Base-by-base conservation (phyloP, 2,113 vertebrate species). In the Dendrocopos noguchii region DNA sequence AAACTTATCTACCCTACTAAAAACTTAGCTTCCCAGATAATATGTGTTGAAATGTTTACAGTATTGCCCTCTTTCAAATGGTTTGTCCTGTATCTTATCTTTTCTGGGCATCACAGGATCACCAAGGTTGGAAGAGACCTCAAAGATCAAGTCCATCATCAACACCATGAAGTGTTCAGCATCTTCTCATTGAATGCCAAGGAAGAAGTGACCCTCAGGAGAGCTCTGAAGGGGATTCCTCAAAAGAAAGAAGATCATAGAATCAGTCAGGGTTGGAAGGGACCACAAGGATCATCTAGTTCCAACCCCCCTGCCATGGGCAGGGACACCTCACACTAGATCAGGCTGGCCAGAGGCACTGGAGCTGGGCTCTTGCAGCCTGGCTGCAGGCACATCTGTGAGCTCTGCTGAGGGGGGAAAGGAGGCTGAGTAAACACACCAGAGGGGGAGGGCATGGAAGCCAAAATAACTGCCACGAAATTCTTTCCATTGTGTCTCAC, bases 401-500 rank as follows among this genome's bases (percentile, higher is more conserved):
- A 84, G 36, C 68, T 57, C 71, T 57, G 89, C 80, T 16, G 81
- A 91, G 81, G 87, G 42, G 36, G 15, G 56, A 70, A 88, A 68
- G 44, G 52, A 77, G 64, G 50, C 59, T 79, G 67, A 68, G 86
- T 93, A 96, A 95, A 94, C 75, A 74, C 93, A 72, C 88, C 44
- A 53, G 12, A 64, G 63, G 59, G 59, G 70, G 76, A 70, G 65
- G 46, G 7, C 8, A 11, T 36, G 44, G 24, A 44, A 80, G 83
- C 91, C 88, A 92, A 94, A 96, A 97, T 88, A 95, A 95, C 95
- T 61, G 91, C 79, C 1, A 0, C 84, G 87, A 70, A 83, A 97
- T 96, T 96, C 94, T 97, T 97, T 96, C 93, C 84, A 95, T 97
- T 97, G 95, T 97, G 15, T 95, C 85, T 90, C 77, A 67, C 44